Evolutionary conservation across 2,797 vertebrate species (phyloP).

Genomic region (Microctenopoma stevenorrisi): DNA sequence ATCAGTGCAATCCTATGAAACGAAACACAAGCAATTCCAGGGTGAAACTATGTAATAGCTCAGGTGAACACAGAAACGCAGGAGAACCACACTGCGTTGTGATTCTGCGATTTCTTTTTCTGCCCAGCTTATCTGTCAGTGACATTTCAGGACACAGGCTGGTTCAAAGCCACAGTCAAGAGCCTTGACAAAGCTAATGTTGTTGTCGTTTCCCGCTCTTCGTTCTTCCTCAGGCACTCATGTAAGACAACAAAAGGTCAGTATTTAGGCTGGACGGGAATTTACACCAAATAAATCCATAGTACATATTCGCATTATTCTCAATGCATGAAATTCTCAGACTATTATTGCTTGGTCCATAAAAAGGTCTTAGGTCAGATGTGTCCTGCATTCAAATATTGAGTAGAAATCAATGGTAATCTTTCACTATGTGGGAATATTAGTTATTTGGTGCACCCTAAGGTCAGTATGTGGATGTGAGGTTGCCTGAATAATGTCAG

Average conservation of each 20-base stretch:
- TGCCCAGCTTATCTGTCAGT: no score
- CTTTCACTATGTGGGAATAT: slow-evolving; percentile 28
- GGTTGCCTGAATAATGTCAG: slow-evolving; percentile 26
- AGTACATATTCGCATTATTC: slow-evolving; percentile 22
- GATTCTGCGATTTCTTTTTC: no score
- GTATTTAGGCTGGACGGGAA: slow-evolving; percentile 9
- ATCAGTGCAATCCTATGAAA: slow-evolving; percentile 42
- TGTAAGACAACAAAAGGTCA: slow-evolving; percentile 34
- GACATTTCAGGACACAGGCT: neutral
- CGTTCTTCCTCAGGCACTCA: slow-evolving; percentile 5
- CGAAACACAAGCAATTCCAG: slow-evolving; percentile 2
- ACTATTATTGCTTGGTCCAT: slow-evolving; percentile 2
- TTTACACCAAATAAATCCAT: slow-evolving; percentile 31
- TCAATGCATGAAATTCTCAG: slow-evolving; percentile 32
- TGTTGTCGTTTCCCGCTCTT: slow-evolving; percentile 4
- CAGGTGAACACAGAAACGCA: neutral
- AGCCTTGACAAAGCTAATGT: slow-evolving; percentile 1
- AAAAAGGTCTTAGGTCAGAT: slow-evolving; percentile 27
- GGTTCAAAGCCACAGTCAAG: neutral
- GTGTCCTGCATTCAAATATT: slow-evolving; percentile 22
- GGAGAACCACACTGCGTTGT: neutral
- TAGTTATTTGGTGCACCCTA: slow-evolving; percentile 24
- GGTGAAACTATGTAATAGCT: neutral
- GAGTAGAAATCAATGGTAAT: slow-evolving; percentile 40
- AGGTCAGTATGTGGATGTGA: slow-evolving; percentile 18